Conservation (phyloP, 2,888 invertebrate species). For the Acleris emargana region DNA sequence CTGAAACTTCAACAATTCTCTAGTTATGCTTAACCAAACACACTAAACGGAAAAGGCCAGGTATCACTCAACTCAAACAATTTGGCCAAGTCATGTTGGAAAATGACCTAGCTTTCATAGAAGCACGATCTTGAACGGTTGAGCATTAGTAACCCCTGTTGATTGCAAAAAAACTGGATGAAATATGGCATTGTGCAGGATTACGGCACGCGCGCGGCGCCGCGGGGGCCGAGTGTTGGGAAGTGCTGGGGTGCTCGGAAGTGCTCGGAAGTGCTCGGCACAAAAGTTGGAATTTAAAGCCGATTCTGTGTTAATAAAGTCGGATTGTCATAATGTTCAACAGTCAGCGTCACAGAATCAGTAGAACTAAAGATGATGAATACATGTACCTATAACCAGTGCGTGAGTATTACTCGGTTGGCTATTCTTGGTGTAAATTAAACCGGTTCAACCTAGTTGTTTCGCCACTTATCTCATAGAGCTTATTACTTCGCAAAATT, state of each 20-base stretch:
- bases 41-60: background rate
- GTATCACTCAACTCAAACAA: background rate
- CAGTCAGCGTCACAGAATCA: background rate
- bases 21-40: background rate
- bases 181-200: conserved; percentile 45
- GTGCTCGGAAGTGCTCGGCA: conserved; percentile 7
- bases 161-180: background rate
- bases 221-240: conserved; percentile 21
- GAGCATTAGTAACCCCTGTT: conserved; percentile 22
- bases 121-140: conserved; percentile 24
- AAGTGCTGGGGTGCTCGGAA: conserved; percentile 16
- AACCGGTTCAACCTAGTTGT: too few relatives aligned
- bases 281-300: conserved; percentile 9
- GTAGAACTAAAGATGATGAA: too few relatives aligned
- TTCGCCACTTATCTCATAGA: too few relatives aligned
- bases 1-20: background rate
- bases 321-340: conserved; percentile 1
- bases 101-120: conserved; percentile 3
- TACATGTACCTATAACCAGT: too few relatives aligned
- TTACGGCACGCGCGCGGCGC: conserved; percentile 51
- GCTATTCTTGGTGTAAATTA: too few relatives aligned
- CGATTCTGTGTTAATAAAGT: background rate
- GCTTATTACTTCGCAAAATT: too few relatives aligned
- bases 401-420: too few relatives aligned
- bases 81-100: background rate